Evolutionary conservation across 2,113 vertebrate genomes (phyloP), one percentile per base, ranked within the genome.

Genomic region (Triplophysa dalaica): DNA sequence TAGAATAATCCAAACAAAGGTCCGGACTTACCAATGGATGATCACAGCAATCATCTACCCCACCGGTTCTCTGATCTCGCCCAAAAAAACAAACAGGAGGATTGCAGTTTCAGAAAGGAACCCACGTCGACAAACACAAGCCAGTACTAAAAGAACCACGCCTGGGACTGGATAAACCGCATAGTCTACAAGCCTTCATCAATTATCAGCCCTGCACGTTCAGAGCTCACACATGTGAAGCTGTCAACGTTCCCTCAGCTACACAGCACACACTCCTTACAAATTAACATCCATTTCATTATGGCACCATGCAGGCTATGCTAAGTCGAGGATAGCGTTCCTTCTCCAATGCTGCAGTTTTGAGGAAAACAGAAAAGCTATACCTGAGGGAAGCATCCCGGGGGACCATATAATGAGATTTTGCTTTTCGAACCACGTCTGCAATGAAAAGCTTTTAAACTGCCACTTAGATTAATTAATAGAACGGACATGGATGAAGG

Each of bases 241-340:
- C 2, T 65, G 48, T 48, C 75, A 62, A 54, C 24, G 17, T 74
- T 85, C 26, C 76, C 76, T 75, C 82, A 52, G 78, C 45, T 62
- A 58, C 84, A 81, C 66, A 70, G 64, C 80, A 79, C 70, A 50
- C 82, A 63, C 78, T 88, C 82, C 82, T 86, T 83, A 89, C 86
- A 91, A 89, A 89, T 88, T 82, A 83, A 48, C 84, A 38, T 77
- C 81, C 79, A 87, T 88, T 90, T 86, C 85, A 88, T 87, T 85
- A 89, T 1, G 10, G 66, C 66, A 33, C 29, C 43, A 45, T 38
- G 33, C 7, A 62, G 29, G 48, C 4, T 8, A 50, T 0, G 10
- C 21, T 21, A 12, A 75, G 74, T 60, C 8, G 29, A 54, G 73
- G 73, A 33, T 33, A 13, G 74, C n/a, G 33, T 29, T 54, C 21